A percentile compares a stretch with the other conserved stretches of the same genome.
Conservation (phyloP, 2,797 vertebrate species). For the Semaprochilodus insignis region DNA sequence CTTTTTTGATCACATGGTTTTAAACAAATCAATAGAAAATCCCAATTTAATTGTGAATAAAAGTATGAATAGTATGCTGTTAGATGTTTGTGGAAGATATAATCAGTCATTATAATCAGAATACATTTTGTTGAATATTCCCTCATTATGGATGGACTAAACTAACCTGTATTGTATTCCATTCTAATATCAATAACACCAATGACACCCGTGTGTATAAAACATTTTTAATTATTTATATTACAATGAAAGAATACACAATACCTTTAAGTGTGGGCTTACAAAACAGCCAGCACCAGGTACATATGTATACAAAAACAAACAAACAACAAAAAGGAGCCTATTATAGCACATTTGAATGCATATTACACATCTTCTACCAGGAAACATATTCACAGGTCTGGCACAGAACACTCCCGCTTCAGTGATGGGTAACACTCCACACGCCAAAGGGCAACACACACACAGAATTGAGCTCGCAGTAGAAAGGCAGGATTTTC, state of each 20-base stretch:
- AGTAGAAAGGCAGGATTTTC: background rate
- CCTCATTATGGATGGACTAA: background rate
- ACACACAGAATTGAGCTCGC: background rate
- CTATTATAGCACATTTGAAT: slow-evolving; percentile 77
- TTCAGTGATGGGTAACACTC: background rate
- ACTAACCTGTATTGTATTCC: background rate
- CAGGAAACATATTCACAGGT: slow-evolving; percentile 49
- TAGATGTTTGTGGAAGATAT: too few species aligned
- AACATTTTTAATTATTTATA: slow-evolving; percentile 88
- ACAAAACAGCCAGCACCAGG: slow-evolving; percentile 79
- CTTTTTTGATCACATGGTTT: too few species aligned
- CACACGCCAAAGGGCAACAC: background rate
- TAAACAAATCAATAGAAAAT: too few species aligned
- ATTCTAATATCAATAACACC: background rate
- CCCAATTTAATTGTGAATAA: too few species aligned
- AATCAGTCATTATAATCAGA: too few species aligned
- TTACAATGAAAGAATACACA: slow-evolving; percentile 89
- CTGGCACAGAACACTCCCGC: slow-evolving; percentile 10
- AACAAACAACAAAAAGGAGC: slow-evolving; percentile 65
- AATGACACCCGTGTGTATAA: slow-evolving; percentile 79
- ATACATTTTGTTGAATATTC: too few species aligned
- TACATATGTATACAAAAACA: slow-evolving; percentile 69
- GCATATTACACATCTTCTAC: slow-evolving; percentile 76
- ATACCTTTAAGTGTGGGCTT: slow-evolving; percentile 79
- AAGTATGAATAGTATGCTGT: too few species aligned